Conservation (phyloP, 2,113 vertebrate species). For the Pristiophorus japonicus region DNA sequence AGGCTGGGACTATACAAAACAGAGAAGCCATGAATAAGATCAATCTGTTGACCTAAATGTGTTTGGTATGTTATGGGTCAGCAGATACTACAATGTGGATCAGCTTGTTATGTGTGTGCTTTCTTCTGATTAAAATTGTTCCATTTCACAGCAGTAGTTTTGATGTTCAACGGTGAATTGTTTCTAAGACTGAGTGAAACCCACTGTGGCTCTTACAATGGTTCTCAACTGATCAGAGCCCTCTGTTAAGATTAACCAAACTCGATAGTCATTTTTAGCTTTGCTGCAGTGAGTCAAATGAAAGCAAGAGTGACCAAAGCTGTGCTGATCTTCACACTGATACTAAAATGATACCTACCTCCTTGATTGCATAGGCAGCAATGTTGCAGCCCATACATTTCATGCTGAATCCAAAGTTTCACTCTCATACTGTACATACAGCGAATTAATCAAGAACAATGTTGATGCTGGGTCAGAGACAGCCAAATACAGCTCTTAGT, state of each 20-base stretch:
- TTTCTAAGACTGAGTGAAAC: neutral
- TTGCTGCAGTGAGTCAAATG: neutral
- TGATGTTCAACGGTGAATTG: neutral
- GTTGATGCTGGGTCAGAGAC: neutral
- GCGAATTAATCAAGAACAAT: neutral
- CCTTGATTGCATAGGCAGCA: neutral
- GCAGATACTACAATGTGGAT: neutral
- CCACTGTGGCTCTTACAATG: neutral
- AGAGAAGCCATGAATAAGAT: neutral
- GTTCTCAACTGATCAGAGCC: neutral
- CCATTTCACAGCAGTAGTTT: neutral
- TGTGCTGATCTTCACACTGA: neutral
- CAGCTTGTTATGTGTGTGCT: slow-evolving; percentile 9
- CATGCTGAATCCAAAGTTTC: neutral
- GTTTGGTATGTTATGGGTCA: neutral
- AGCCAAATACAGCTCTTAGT: neutral
- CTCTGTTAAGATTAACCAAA: neutral
- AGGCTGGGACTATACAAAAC: neutral
- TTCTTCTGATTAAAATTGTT: neutral
- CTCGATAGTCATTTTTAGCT: neutral
- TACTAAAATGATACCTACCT: neutral
- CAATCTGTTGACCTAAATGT: neutral
- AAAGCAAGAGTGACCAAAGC: neutral
- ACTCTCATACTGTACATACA: neutral
- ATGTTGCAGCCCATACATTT: neutral